Evolutionary conservation across 2,113 vertebrate genomes (phyloP).

Genomic region (Sturnira hondurensis): DNA sequence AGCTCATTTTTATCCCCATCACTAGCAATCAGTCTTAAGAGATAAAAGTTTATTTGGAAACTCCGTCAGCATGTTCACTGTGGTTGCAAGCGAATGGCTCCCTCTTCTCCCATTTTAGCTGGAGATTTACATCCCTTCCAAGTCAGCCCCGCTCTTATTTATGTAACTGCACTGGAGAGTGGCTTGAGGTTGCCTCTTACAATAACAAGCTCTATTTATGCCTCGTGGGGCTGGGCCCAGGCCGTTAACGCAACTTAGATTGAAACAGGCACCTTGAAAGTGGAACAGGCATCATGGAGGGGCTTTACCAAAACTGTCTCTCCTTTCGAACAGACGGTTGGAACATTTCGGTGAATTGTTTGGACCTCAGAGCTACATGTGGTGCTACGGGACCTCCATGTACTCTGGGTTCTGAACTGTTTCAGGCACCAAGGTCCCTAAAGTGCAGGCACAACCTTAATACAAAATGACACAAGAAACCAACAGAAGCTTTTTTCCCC

Average conservation of each 20-base stretch:
- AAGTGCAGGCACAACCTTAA: background rate
- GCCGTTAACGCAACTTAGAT: background rate
- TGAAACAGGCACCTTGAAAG: background rate
- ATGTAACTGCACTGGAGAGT: slow-evolving; percentile 2
- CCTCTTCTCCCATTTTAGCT: slow-evolving; percentile 69
- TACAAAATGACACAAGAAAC: background rate
- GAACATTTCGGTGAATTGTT: background rate
- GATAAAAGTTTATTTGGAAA: slow-evolving; percentile 72
- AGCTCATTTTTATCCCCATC: background rate
- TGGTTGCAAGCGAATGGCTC: slow-evolving; percentile 63
- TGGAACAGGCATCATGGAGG: background rate
- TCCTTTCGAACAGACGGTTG: background rate
- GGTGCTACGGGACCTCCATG: background rate
- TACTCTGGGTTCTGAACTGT: background rate
- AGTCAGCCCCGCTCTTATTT: slow-evolving; percentile 42
- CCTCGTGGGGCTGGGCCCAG: background rate
- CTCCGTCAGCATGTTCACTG: slow-evolving; percentile 55
- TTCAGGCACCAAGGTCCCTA: background rate
- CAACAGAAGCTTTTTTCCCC: background rate
- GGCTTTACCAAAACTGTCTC: background rate
- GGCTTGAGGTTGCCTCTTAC: slow-evolving; percentile 46
- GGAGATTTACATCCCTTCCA: slow-evolving; percentile 65
- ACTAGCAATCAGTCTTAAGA: slow-evolving; percentile 47
- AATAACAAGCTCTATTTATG: slow-evolving; percentile 56
- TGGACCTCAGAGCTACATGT: background rate